These are phyloP conservation scores for Syngnathoides biaculeatus DNA, from an alignment of 2,113 vertebrate species.

Conservation along the genomic window DNA sequence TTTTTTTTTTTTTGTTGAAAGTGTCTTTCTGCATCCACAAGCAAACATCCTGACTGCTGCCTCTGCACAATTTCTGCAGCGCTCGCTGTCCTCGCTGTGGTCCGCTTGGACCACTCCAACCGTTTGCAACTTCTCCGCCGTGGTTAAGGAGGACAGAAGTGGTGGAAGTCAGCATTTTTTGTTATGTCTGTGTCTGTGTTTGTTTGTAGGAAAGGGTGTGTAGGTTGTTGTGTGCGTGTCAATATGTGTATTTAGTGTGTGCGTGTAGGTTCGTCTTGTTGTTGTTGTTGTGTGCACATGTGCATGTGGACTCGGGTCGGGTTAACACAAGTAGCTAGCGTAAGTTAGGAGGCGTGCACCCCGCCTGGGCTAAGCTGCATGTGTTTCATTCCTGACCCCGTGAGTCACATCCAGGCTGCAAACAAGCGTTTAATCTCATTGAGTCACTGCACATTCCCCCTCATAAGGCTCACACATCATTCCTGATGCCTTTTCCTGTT, in stretches of 20 bases:
- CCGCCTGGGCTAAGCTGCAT: background rate
- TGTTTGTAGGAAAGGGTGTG: background rate
- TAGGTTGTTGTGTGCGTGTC: background rate
- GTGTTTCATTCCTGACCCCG: conserved; percentile 27
- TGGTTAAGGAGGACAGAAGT: background rate
- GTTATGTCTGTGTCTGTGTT: background rate
- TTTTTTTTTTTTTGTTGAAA: background rate
- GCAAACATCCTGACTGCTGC: conserved; percentile 48
- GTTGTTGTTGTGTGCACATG: conserved; percentile 14
- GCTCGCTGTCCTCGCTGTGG: background rate
- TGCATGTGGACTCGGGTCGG: conserved; percentile 4
- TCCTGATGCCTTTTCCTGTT: conserved; percentile 39
- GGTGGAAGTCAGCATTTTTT: background rate
- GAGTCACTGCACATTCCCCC: conserved; percentile 34
- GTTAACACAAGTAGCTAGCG: background rate
- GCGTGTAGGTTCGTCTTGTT: conserved; percentile 7
- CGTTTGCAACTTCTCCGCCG: background rate
- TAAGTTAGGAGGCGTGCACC: background rate
- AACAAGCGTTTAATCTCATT: conserved; percentile 37
- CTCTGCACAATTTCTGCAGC: conserved; percentile 49
- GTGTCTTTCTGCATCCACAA: too few relatives aligned
- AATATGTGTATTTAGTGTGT: background rate
- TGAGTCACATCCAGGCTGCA: conserved; percentile 46
- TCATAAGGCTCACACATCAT: conserved; percentile 28
- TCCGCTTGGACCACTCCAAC: background rate